A percentile compares a stretch with the other conserved stretches of the same genome.
Evolutionary conservation across 2,888 invertebrate genomes (phyloP).

Genomic region (Drosophila nigricruria): DNA sequence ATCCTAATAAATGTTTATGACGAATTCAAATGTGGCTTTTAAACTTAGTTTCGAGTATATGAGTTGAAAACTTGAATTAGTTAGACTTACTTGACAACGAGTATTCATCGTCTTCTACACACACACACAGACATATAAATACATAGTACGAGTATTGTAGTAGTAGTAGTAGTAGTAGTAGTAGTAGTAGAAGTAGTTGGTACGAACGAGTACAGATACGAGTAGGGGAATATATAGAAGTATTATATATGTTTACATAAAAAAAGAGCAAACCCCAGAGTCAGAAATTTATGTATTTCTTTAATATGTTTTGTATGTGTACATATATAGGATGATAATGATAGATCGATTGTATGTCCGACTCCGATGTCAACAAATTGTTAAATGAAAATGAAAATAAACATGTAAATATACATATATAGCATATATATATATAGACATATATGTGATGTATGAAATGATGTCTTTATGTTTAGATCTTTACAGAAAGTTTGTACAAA

Average conservation of each 20-base stretch:
- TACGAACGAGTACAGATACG: constrained; percentile 51
- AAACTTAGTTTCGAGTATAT: constrained; percentile 40
- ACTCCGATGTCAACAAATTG: constrained; percentile 2
- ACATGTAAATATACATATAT: not conserved
- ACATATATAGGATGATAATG: constrained; percentile 17
- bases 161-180: constrained; percentile 50
- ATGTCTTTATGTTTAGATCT: constrained; percentile 16
- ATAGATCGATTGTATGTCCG: constrained; percentile 3
- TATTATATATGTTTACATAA: constrained; percentile 57
- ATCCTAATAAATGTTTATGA: constrained; percentile 45
- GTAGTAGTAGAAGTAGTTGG: constrained; percentile 51
- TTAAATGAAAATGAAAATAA: not conserved
- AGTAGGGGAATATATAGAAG: constrained; percentile 55
- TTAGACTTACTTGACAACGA: constrained; percentile 88
- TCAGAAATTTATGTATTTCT: constrained; percentile 39
- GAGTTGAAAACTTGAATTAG: constrained; percentile 57
- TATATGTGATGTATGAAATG: not conserved
- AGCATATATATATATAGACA: not conserved
- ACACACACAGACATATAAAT: constrained; percentile 78
- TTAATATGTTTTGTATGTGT: constrained; percentile 23
- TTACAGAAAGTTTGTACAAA: constrained; percentile 48
- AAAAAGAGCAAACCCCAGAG: constrained; percentile 49
- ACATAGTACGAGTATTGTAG: constrained; percentile 71
- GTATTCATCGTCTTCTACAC: constrained; percentile 88
- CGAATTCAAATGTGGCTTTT: constrained; percentile 54